Evolutionary conservation across 2,797 vertebrate genomes (phyloP).

Genomic region (Sorex maritimensis): DNA sequence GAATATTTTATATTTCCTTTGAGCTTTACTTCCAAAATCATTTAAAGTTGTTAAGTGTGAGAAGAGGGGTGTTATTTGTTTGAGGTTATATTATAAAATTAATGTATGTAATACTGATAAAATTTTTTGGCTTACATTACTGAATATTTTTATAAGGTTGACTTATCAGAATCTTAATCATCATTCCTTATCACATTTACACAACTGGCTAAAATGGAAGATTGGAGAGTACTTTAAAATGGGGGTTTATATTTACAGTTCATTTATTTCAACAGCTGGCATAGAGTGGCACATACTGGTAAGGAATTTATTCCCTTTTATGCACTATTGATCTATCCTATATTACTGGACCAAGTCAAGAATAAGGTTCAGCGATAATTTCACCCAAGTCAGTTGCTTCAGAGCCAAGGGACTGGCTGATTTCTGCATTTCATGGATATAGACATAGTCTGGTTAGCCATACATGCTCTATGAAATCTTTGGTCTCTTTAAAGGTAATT

Average conservation of each 20-base stretch:
- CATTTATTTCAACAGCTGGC: background rate
- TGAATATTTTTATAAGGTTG: background rate
- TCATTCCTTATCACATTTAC: background rate
- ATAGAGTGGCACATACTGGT: background rate
- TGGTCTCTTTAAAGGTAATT: background rate
- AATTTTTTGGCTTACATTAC: background rate
- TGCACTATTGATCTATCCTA: background rate
- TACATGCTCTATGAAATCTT: background rate
- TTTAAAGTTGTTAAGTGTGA: background rate
- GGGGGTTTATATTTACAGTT: background rate
- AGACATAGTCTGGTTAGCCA: background rate
- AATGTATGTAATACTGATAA: background rate
- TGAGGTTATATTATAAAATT: background rate
- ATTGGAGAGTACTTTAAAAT: background rate
- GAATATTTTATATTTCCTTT: background rate
- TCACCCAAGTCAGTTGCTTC: background rate
- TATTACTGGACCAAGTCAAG: background rate
- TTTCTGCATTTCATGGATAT: background rate
- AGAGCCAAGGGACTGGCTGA: background rate
- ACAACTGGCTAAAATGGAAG: background rate
- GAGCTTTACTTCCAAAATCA: background rate
- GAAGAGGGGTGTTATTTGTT: background rate
- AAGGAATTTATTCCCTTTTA: background rate
- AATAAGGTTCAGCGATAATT: background rate
- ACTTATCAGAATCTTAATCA: constrained; percentile 7